phyloP scores from a whole-genome alignment of 2,888 invertebrate genomes.

The Patella depressa region DNA sequence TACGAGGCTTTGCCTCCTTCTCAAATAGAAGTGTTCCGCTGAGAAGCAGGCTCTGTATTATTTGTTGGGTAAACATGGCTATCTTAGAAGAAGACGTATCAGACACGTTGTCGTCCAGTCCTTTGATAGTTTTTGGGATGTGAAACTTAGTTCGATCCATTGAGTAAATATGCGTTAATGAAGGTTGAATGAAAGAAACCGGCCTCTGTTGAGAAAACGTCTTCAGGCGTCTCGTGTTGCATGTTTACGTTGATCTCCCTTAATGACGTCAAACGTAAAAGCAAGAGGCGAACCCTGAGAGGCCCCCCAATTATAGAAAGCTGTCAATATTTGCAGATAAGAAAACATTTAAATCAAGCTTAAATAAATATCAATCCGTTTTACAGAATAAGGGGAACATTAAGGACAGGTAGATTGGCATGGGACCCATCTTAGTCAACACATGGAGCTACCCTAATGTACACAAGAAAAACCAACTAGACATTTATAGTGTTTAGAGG shows the following conservation, averaged over 20 bases:
- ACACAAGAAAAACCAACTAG: too few relatives aligned
- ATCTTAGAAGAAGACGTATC: neutral
- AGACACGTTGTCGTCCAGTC: neutral
- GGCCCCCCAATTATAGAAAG: too few relatives aligned
- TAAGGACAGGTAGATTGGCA: too few relatives aligned
- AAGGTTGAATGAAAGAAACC: neutral
- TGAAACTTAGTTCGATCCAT: slow-evolving; percentile 3
- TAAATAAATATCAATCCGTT: too few relatives aligned
- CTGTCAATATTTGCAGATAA: too few relatives aligned
- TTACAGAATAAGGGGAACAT: too few relatives aligned
- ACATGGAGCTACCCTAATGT: too few relatives aligned
- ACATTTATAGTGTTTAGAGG: too few relatives aligned
- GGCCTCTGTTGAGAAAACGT: neutral
- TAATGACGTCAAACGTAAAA: neutral
- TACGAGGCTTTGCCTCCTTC: neutral
- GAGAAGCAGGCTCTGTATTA: neutral
- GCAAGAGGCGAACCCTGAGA: too few relatives aligned
- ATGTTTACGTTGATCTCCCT: neutral
- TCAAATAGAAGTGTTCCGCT: neutral
- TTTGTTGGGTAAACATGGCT: neutral
- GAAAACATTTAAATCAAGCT: too few relatives aligned
- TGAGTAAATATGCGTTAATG: neutral
- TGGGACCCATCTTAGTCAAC: too few relatives aligned
- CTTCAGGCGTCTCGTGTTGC: neutral
- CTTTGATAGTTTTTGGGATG: neutral